phyloP scores from a whole-genome alignment of 2,797 vertebrate genomes.

The Squalus acanthias region DNA sequence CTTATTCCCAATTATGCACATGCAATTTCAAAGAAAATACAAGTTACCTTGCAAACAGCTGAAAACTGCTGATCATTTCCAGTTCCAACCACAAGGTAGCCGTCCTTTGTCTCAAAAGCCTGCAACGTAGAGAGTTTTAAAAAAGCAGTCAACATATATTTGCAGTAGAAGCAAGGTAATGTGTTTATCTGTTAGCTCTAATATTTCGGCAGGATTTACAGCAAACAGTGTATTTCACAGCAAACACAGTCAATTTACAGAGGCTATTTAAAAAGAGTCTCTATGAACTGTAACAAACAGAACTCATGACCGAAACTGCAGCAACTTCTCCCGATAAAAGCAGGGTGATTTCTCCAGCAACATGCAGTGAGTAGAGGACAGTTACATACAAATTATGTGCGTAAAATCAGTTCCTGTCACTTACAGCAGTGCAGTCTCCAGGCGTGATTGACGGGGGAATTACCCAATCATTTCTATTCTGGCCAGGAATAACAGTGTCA shows the following conservation, averaged over 20 bases:
- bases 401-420: too few species aligned
- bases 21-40: background rate
- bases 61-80: constrained; percentile 82
- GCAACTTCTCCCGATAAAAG: background rate
- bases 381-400: too few species aligned
- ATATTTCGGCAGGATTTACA: background rate
- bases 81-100: constrained; percentile 78
- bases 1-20: background rate
- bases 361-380: background rate
- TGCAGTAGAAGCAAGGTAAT: background rate
- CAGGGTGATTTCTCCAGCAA: background rate
- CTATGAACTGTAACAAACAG: background rate
- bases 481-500: too few species aligned
- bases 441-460: too few species aligned
- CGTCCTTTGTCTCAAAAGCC: constrained; percentile 83
- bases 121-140: constrained; percentile 50
- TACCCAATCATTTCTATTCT: too few species aligned
- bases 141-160: background rate
- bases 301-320: background rate
- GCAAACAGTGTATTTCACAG: background rate
- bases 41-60: constrained; percentile 75
- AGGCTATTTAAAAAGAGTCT: background rate
- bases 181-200: too few species aligned
- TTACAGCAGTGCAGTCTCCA: too few species aligned
- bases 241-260: background rate